Conservation (phyloP, 2,888 invertebrate species). For the Lasioglossum marginatum region DNA sequence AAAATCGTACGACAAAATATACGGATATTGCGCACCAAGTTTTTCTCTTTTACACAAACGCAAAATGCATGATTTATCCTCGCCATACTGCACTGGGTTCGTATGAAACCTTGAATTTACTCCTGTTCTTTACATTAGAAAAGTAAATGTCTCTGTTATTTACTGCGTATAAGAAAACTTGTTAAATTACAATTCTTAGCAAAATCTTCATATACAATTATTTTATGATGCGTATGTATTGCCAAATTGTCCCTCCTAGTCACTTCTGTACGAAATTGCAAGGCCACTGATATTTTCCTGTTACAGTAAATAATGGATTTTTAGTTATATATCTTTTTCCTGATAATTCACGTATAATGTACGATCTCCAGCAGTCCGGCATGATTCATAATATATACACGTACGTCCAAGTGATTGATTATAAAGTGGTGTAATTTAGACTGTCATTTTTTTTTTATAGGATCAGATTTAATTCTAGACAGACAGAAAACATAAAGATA, state of each 20-base stretch:
- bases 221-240: not conserved
- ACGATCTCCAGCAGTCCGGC: not conserved
- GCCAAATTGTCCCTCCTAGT: not conserved
- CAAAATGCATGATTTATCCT: not conserved
- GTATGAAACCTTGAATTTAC: not conserved
- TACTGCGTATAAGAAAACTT: not conserved
- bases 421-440: not conserved
- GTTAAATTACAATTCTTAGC: not conserved
- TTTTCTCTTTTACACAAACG: not conserved
- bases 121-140: not conserved
- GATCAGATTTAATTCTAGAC: not conserved
- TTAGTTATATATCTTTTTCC: not conserved
- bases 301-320: not conserved
- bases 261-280: not conserved
- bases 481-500: not conserved
- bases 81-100: not conserved
- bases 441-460: not conserved
- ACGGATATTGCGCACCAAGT: not conserved
- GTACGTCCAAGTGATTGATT: not conserved
- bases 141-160: not conserved
- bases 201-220: not conserved
- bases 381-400: too few species aligned
- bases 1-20: conserved; percentile 4
- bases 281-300: not conserved
- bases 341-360: not conserved